These are phyloP conservation scores for Strigops habroptila DNA, from an alignment of 2,113 vertebrate genomes.

Conservation along the genomic window DNA sequence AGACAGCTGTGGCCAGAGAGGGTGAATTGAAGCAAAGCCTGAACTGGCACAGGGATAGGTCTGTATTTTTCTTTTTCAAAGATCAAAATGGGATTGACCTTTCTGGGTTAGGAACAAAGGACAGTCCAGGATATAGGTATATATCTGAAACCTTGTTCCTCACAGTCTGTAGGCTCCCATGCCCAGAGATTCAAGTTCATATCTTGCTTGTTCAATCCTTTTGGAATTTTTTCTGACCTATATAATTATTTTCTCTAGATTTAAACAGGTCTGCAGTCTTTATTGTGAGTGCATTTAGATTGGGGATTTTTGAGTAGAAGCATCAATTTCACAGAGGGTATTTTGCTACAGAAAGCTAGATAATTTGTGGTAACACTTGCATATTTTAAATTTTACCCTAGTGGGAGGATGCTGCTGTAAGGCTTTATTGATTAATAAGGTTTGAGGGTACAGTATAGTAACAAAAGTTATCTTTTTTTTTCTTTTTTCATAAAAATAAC, in stretches of 20 bases:
- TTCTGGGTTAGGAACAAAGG: neutral
- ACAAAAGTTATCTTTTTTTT: neutral
- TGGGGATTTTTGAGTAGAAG: neutral
- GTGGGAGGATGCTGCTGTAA: neutral
- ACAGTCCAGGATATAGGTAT: neutral
- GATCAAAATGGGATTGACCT: neutral
- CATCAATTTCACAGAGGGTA: neutral
- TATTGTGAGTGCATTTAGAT: neutral
- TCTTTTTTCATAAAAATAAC: neutral
- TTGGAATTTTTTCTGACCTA: neutral
- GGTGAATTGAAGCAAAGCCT: neutral
- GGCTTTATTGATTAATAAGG: neutral
- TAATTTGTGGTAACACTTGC: neutral
- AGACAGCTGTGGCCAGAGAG: neutral
- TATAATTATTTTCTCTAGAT: neutral
- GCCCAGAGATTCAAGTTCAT: neutral
- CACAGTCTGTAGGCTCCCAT: neutral
- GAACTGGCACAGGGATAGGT: neutral
- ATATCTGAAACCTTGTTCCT: neutral
- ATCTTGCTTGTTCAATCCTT: neutral
- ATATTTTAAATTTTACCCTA: neutral
- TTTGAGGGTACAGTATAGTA: neutral
- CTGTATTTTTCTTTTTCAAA: neutral
- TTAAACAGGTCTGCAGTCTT: neutral
- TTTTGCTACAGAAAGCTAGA: neutral